phyloP scores from a whole-genome alignment of 2,113 vertebrate species.

The Rhegmatorhina hoffmannsi region DNA sequence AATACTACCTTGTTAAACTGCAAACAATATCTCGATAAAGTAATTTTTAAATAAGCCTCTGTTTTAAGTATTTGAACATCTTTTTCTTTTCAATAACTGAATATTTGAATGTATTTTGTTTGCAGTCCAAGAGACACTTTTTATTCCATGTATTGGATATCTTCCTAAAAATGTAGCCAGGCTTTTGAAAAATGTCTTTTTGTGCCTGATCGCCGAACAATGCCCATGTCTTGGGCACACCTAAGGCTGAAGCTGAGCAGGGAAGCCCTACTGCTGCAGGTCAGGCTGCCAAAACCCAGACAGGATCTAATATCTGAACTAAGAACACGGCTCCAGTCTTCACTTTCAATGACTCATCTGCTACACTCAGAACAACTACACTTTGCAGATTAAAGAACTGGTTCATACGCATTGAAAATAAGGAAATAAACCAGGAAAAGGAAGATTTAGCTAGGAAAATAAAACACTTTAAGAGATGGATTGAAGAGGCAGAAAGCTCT shows the following conservation, averaged over 20 bases:
- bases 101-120: neutral
- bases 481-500: neutral
- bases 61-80: neutral
- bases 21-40: neutral
- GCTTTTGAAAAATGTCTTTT: neutral
- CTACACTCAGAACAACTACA: neutral
- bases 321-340: neutral
- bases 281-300: neutral
- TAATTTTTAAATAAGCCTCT: neutral
- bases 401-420: neutral
- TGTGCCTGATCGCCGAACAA: neutral
- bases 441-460: neutral
- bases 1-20: neutral
- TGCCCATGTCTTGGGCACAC: neutral
- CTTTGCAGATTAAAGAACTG: neutral
- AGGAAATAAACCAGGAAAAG: neutral
- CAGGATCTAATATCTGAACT: neutral
- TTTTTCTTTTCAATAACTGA: neutral
- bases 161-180: neutral
- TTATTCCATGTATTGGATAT: neutral
- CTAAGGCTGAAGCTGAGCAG: neutral
- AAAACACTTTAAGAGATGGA: neutral
- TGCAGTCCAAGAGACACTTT: neutral
- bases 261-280: neutral
- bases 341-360: neutral